Conservation (phyloP, 2,888 invertebrate species). For the Zhengitettix transpicula region DNA sequence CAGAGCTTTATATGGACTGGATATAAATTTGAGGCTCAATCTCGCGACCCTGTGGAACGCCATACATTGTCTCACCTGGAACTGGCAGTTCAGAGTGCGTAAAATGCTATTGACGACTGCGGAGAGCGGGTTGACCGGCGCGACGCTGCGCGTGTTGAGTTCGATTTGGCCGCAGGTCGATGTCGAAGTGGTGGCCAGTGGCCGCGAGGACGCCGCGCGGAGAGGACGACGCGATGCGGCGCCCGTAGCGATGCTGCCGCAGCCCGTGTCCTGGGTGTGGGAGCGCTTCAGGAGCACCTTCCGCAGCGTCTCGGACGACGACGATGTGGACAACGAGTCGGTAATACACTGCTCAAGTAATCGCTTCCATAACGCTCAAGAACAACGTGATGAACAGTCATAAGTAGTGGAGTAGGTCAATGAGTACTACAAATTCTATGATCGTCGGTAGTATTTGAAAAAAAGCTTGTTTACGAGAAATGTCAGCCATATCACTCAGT, state of each 20-base stretch:
- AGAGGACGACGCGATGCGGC: background rate
- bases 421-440: too few relatives aligned
- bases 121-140: background rate
- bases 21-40: too few relatives aligned
- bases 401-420: too few relatives aligned
- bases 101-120: background rate
- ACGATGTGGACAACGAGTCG: slow-evolving; percentile 7
- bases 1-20: too few relatives aligned
- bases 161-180: background rate
- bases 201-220: background rate
- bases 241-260: background rate
- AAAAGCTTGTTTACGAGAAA: too few relatives aligned
- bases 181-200: background rate
- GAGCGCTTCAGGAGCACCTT: slow-evolving; percentile 20
- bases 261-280: slow-evolving; percentile 20
- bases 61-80: too few relatives aligned
- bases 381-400: too few relatives aligned
- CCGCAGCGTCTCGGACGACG: slow-evolving; percentile 12
- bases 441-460: too few relatives aligned
- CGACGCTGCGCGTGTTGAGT: background rate
- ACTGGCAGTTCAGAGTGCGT: too few relatives aligned
- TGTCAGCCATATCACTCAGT: too few relatives aligned
- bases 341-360: background rate
- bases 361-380: too few relatives aligned
- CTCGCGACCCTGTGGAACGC: too few relatives aligned